These are phyloP conservation scores for Centrocercus urophasianus DNA, from an alignment of 2,113 vertebrate genomes.

Conservation along the genomic window DNA sequence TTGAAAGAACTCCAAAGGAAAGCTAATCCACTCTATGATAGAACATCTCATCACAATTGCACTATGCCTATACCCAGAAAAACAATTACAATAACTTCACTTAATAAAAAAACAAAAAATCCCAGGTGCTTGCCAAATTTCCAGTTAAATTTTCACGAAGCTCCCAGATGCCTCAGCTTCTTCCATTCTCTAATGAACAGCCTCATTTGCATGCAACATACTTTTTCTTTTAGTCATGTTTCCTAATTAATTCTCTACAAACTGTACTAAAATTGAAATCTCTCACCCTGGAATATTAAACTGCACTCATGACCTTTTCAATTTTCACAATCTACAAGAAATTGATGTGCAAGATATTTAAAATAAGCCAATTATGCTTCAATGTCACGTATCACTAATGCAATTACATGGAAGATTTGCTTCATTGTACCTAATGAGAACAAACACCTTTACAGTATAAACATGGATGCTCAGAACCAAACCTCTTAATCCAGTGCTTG, in stretches of 20 bases:
- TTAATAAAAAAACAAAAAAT: background rate
- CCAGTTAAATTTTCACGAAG: slow-evolving; percentile 40
- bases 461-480: slow-evolving; percentile 69
- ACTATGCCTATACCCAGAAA: background rate
- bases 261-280: slow-evolving; percentile 79
- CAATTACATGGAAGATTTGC: slow-evolving; percentile 80
- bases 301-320: slow-evolving; percentile 79
- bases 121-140: slow-evolving; percentile 14
- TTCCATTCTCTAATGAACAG: slow-evolving; percentile 56
- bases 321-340: slow-evolving; percentile 79
- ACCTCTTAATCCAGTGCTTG: background rate
- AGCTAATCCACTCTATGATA: background rate
- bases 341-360: slow-evolving; percentile 77
- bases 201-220: slow-evolving; percentile 68
- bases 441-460: slow-evolving; percentile 77
- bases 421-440: slow-evolving; percentile 79
- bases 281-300: slow-evolving; percentile 80
- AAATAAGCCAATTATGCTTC: slow-evolving; percentile 80
- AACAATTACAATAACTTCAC: slow-evolving; percentile 26
- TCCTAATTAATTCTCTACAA: slow-evolving; percentile 82
- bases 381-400: slow-evolving; percentile 81
- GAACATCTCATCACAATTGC: background rate
- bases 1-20: slow-evolving; percentile 1
- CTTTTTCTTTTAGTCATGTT: slow-evolving; percentile 62
- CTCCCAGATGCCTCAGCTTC: slow-evolving; percentile 49